These are phyloP conservation scores for Lithosia quadra DNA, from an alignment of 2,888 invertebrate genomes.

Conservation along the genomic window DNA sequence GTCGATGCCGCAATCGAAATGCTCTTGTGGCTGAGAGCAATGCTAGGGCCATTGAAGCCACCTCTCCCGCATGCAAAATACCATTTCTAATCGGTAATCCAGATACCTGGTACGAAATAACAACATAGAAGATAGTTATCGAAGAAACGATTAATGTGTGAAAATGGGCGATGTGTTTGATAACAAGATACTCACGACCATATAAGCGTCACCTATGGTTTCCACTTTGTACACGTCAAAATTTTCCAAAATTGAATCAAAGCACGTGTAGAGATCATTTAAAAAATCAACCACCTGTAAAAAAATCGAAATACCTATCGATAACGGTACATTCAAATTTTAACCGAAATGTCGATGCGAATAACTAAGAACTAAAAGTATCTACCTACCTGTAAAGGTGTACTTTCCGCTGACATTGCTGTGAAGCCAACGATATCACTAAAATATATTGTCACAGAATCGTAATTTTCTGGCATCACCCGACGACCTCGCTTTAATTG, in stretches of 20 bases:
- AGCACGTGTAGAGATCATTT: constrained; percentile 97
- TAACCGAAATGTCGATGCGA: background rate
- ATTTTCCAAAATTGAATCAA: constrained; percentile 97
- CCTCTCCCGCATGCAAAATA: constrained; percentile 96
- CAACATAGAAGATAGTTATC: constrained; percentile 11
- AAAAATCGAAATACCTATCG: background rate
- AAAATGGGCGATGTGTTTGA: no score
- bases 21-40: constrained; percentile 93
- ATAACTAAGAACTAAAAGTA: background rate
- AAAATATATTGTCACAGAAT: constrained; percentile 97
- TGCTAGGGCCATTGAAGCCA: constrained; percentile 97
- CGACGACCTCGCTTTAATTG: constrained; percentile 95
- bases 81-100: constrained; percentile 96
- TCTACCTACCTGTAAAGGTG: constrained; percentile 94
- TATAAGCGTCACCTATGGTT: constrained; percentile 96
- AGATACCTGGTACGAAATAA: constrained; percentile 87
- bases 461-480: constrained; percentile 96
- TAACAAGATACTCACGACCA: constrained; percentile 90
- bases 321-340: background rate
- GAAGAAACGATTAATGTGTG: background rate
- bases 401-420: constrained; percentile 96
- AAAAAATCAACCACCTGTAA: constrained; percentile 95
- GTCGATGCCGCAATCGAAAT: constrained; percentile 95
- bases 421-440: constrained; percentile 98
- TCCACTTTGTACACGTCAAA: constrained; percentile 98